phyloP scores from a whole-genome alignment of 2,113 vertebrate genomes.

The Heterotis niloticus region DNA sequence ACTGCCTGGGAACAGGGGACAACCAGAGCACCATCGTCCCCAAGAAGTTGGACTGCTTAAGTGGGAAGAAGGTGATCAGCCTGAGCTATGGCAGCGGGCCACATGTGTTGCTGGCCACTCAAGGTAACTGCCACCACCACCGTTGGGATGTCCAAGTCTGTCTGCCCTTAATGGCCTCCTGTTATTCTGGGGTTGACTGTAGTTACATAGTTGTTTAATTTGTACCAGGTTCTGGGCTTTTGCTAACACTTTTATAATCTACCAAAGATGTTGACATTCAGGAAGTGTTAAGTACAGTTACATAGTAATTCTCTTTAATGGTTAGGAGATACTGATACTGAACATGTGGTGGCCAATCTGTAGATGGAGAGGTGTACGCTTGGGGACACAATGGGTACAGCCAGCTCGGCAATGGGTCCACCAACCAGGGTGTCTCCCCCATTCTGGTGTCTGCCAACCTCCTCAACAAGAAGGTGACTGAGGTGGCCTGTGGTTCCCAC shows the following conservation, averaged over 20 bases:
- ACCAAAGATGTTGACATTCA: too few relatives aligned
- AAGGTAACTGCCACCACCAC: slow-evolving; percentile 65
- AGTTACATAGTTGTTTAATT: too few relatives aligned
- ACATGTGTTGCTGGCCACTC: slow-evolving; percentile 84
- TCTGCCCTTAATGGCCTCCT: neutral
- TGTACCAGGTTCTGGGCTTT: too few relatives aligned
- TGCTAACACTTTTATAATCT: too few relatives aligned
- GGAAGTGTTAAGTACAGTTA: too few relatives aligned
- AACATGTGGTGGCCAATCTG: slow-evolving; percentile 33
- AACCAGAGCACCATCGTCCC: slow-evolving; percentile 86
- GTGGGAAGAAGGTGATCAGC: slow-evolving; percentile 86
- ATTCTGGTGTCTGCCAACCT: slow-evolving; percentile 85
- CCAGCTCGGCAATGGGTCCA: slow-evolving; percentile 91
- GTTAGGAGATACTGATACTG: neutral
- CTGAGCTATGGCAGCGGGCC: slow-evolving; percentile 93
- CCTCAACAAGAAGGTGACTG: slow-evolving; percentile 79
- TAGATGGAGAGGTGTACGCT: slow-evolving; percentile 89
- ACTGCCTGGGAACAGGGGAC: slow-evolving; percentile 93
- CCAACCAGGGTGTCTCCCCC: slow-evolving; percentile 83
- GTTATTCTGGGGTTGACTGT: too few relatives aligned
- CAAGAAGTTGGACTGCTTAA: slow-evolving; percentile 87
- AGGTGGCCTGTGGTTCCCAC: slow-evolving; percentile 93
- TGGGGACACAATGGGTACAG: slow-evolving; percentile 98
- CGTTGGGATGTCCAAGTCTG: neutral
- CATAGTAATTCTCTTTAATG: too few relatives aligned